Evolutionary conservation across 1,140 invertebrate genomes (phyloP).

Genomic region (Leptopilina boulardi): DNA sequence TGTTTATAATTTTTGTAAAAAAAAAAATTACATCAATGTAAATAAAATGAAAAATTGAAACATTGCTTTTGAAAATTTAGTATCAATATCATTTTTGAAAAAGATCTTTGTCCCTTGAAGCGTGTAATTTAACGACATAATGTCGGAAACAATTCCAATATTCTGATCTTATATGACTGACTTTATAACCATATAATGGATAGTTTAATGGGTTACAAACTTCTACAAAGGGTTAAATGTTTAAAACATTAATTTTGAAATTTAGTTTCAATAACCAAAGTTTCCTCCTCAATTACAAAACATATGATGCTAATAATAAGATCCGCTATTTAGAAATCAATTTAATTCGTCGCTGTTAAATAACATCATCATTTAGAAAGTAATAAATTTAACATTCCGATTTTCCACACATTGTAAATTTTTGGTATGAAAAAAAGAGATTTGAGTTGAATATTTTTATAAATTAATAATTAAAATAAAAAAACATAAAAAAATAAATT

Average conservation of each 20-base stretch:
- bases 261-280: neutral
- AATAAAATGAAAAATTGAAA: no score
- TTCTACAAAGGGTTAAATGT: neutral
- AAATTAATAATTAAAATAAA: no score
- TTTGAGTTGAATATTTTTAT: no score
- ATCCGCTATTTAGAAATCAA: neutral
- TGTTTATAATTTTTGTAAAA: no score
- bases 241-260: neutral
- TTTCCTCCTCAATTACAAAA: neutral
- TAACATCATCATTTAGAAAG: neutral
- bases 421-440: no score
- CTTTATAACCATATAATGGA: slow-evolving; percentile 20
- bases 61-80: no score
- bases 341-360: neutral
- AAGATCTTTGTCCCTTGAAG: neutral
- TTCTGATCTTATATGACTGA: neutral
- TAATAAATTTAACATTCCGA: neutral
- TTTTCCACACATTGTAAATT: no score
- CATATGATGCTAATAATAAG: neutral
- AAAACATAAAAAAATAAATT: no score
- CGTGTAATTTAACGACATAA: neutral
- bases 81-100: neutral
- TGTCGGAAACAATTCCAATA: slow-evolving; percentile 9
- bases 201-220: neutral
- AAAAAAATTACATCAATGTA: no score